Evolutionary conservation across 2,113 vertebrate species (phyloP).

Genomic region (Hipposideros armiger): DNA sequence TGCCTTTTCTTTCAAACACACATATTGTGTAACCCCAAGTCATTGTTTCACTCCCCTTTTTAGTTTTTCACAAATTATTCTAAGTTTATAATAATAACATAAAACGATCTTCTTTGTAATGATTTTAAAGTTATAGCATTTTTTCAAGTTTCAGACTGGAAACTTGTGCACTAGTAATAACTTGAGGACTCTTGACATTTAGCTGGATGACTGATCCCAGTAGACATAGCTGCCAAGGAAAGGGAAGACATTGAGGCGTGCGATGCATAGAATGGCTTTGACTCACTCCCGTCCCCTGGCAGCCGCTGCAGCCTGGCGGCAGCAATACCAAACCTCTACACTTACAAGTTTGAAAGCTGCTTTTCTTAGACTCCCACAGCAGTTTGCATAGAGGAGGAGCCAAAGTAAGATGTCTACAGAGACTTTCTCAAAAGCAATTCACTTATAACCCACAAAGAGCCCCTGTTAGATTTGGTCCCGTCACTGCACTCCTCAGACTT

Average conservation of each 20-base stretch:
- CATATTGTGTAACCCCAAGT: not conserved
- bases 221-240: constrained; percentile 66
- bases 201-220: constrained; percentile 72
- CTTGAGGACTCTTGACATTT: constrained; percentile 44
- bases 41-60: constrained; percentile 38
- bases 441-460: constrained; percentile 75
- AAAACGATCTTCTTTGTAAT: constrained; percentile 32
- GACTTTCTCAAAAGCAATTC: constrained; percentile 79
- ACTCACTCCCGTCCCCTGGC: constrained; percentile 69
- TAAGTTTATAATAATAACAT: not conserved
- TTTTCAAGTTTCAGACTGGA: constrained; percentile 51
- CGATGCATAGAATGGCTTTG: constrained; percentile 61
- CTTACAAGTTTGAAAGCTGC: constrained; percentile 79
- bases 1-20: constrained; percentile 20
- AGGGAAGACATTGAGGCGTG: constrained; percentile 50
- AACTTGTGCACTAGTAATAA: constrained; percentile 44
- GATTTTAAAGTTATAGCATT: constrained; percentile 37
- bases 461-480: constrained; percentile 65
- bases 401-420: constrained; percentile 75
- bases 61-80: constrained; percentile 54
- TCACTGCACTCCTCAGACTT: not conserved
- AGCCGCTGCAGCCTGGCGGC: constrained; percentile 44
- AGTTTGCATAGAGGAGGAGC: constrained; percentile 78
- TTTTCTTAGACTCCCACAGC: constrained; percentile 77
- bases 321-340: constrained; percentile 63